Percentiles rank a stretch among this genome's conserved stretches.
Evolutionary conservation across 2,797 vertebrate genomes (phyloP).

Genomic region (Uromys caudimaculatus): DNA sequence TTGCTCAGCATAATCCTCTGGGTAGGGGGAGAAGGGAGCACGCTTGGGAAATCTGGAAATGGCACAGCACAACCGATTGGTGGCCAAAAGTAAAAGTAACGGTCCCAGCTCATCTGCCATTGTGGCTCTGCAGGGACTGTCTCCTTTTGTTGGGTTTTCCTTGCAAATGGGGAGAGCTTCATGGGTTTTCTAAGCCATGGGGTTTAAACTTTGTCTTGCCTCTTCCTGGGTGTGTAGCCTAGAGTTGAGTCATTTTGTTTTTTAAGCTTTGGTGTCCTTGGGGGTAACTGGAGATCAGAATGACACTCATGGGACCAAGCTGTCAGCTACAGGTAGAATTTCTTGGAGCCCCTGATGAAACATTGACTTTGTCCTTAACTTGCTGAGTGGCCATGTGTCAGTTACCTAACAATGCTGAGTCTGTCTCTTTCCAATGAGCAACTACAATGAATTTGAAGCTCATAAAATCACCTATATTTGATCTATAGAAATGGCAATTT

Average conservation of each 20-base stretch:
- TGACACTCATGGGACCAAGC: background rate
- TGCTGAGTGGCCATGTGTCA: constrained; percentile 26
- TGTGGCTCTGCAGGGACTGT: background rate
- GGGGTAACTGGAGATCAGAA: background rate
- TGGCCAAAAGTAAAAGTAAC: constrained; percentile 44
- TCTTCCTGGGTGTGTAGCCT: background rate
- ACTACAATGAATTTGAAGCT: constrained; percentile 13
- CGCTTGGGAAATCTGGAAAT: background rate
- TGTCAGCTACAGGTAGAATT: background rate
- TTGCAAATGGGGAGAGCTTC: constrained; percentile 31
- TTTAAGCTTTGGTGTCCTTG: constrained; percentile 3
- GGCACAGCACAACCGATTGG: background rate
- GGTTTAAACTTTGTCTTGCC: constrained; percentile 28
- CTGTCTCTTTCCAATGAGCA: background rate
- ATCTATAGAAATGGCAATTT: constrained; percentile 22
- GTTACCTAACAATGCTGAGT: constrained; percentile 24
- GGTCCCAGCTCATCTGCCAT: background rate
- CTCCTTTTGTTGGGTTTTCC: constrained; percentile 44
- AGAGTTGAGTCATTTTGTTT: constrained; percentile 27
- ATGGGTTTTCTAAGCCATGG: background rate
- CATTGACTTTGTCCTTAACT: background rate
- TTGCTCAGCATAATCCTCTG: background rate
- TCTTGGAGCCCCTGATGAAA: background rate
- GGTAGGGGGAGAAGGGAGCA: background rate
- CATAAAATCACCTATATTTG: background rate